Conservation (phyloP, 2,888 invertebrate genomes). For the Athetis lepigone region DNA sequence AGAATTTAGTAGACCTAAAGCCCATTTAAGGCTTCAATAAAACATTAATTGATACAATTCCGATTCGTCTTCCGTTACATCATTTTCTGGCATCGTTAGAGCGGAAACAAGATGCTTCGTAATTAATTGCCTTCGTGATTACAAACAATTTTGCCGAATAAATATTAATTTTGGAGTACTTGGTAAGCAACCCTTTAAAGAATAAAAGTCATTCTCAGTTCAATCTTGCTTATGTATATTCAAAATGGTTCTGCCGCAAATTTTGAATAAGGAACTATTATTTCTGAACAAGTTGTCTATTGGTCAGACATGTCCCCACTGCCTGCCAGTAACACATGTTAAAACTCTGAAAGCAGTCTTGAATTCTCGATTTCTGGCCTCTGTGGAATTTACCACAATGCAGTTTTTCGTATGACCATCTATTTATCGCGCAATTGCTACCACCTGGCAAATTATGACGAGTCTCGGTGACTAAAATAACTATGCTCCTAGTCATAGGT, state of each 20-base stretch:
- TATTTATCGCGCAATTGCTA: background rate
- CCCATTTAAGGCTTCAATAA: too few species aligned
- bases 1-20: too few species aligned
- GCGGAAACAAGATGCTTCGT: conserved; percentile 18
- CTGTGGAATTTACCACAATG: background rate
- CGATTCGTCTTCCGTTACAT: conserved; percentile 1
- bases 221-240: too few species aligned
- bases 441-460: conserved; percentile 17
- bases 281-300: background rate
- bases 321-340: background rate
- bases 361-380: background rate
- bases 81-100: conserved; percentile 2
- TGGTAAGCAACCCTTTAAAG: background rate
- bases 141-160: background rate
- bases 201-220: background rate
- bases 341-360: background rate
- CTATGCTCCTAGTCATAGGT: background rate
- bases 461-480: conserved; percentile 23
- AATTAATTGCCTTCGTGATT: conserved; percentile 4
- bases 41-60: background rate
- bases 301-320: background rate
- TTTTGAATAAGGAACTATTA: too few species aligned
- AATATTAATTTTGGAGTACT: background rate
- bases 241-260: background rate
- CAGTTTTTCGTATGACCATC: background rate